These are phyloP conservation scores for Ptychadena robeensis DNA, from an alignment of 2,797 vertebrate genomes.

Conservation along the genomic window DNA sequence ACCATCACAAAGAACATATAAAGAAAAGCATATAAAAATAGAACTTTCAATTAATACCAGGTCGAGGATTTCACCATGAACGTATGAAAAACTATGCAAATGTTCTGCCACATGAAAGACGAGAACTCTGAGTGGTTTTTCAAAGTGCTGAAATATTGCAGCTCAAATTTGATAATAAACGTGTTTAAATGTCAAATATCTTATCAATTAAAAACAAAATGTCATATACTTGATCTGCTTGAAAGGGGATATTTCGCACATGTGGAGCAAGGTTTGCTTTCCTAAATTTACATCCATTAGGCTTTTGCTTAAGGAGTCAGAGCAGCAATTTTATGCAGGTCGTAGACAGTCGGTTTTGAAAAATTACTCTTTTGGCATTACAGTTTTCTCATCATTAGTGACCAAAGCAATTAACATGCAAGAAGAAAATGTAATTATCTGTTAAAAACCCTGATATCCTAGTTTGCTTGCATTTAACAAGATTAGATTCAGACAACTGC, in stretches of 20 bases:
- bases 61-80: not conserved
- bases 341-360: not conserved
- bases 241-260: not conserved
- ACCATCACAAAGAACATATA: constrained; percentile 2
- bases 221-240: constrained; percentile 6
- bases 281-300: not conserved
- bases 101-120: constrained; percentile 2
- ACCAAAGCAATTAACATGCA: not conserved
- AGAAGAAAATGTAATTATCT: not conserved
- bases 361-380: not conserved
- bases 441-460: not conserved
- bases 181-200: constrained; percentile 12
- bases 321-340: not conserved
- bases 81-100: constrained; percentile 1
- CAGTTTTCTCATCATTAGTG: not conserved
- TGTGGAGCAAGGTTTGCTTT: not conserved
- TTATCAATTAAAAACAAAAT: constrained; percentile 23
- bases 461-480: not conserved
- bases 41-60: constrained; percentile 6
- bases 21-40: not conserved
- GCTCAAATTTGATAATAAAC: not conserved
- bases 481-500: too few relatives aligned
- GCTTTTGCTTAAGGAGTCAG: not conserved
- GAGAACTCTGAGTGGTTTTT: not conserved
- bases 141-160: constrained; percentile 1